Base-by-base conservation (phyloP, 2,888 invertebrate species). In the Agapetus fuscipes region DNA sequence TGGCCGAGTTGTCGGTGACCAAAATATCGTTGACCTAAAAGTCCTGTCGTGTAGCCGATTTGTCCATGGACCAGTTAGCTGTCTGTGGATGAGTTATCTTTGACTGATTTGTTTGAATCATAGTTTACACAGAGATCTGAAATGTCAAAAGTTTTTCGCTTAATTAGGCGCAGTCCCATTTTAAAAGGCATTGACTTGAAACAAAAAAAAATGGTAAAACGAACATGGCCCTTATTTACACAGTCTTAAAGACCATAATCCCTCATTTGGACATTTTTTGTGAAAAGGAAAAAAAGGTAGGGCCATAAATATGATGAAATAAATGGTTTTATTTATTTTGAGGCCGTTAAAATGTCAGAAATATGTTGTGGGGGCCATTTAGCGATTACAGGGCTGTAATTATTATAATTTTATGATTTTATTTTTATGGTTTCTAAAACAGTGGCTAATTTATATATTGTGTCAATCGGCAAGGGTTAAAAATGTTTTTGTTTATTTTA, bases 81-180 rank as follows among this genome's bases (percentile, higher is more conserved):
- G n/a, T n/a, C n/a, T n/a, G n/a, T n/a, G n/a, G n/a, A n/a, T n/a
- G n/a, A n/a, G n/a, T n/a, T n/a, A n/a, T n/a, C n/a, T n/a, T n/a
- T n/a, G n/a, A n/a, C n/a, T n/a, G n/a, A n/a, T n/a, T n/a, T n/a
- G n/a, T n/a, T n/a, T n/a, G n/a, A n/a, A n/a, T n/a, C n/a, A n/a
- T n/a, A n/a, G n/a, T n/a, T n/a, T n/a, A n/a, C n/a, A n/a, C n/a
- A n/a, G n/a, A n/a, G n/a, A n/a, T n/a, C n/a, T 20, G 9, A 20
- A 20, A 20, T 20, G 20, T 20, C 9, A 4, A 9, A 20, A 4
- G 4, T 20, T 40, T 44, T 33, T 34, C 24, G 26, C 37, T 34
- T 42, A 47, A 44, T 47, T 47, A 42, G 34, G 31, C 37, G 31
- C 43, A 37, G 28, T 39, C 40, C 33, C 37, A 30, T 40, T 37